Evolutionary conservation across 2,797 vertebrate genomes (phyloP), one percentile per base, ranked within the genome.

Genomic region (Cynodonichthys magdalenae): DNA sequence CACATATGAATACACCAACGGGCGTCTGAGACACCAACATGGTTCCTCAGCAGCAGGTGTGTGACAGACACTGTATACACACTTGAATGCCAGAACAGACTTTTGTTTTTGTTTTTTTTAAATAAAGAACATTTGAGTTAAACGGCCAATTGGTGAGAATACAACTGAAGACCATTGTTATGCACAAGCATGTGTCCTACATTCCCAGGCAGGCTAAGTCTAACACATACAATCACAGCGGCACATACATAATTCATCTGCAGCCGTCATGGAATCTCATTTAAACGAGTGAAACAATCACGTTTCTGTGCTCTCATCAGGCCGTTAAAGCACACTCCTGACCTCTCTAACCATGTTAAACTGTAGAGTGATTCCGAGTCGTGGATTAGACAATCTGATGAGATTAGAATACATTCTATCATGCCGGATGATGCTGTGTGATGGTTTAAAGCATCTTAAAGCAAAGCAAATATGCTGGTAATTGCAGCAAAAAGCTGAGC

Each of bases 171-270:
- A 82, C 90, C 57, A 90, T 91, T 91, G 91, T 91, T 90, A 89
- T 90, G 89, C 86, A 87, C 82, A 89, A 89, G 74, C 41, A 74
- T 82, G 80, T 92, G 91, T 85, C 91, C 90, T 89, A 90, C 89
- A 91, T 92, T 90, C 87, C 80, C 87, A 48, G 59, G 64, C 83
- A 82, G 83, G 59, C 74, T 53, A 80, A 69, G 87, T 85, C 88
- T 70, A 81, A 76, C 71, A 79, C 84, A 84, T 81, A 86, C 89
- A 82, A 77, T 55, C 83, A 82, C 84, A 75, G 76, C 53, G 60
- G 61, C 75, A 71, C 90, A 90, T 90, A 89, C 83, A 89, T 90
- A 88, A 91, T 92, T 91, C 79, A 90, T 89, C 77, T 15, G 29
- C 82, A 83, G 80, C 72, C 75, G 76, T 86, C 70, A 51, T 47